phyloP scores from a whole-genome alignment of 1,140 invertebrate genomes.

The Brachionus plicatilis region DNA sequence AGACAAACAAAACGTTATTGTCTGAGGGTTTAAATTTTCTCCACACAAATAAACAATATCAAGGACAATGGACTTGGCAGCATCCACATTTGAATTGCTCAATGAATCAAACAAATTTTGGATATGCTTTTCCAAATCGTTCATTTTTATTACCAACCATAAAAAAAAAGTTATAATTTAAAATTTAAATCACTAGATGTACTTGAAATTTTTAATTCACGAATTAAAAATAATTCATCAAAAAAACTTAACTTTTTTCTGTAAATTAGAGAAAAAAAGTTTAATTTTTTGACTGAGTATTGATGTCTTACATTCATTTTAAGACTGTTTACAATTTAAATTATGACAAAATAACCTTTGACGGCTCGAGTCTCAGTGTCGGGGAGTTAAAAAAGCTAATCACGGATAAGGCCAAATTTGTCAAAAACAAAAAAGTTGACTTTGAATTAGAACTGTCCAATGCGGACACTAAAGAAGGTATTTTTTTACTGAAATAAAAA shows the following conservation, averaged over 20 bases:
- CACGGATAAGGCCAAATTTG: conserved; percentile 16
- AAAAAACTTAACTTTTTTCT: conserved; percentile 33
- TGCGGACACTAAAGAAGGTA: conserved; percentile 12
- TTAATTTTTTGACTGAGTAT: neutral
- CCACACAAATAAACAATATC: conserved; percentile 16
- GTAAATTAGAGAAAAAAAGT: neutral
- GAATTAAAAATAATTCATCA: neutral
- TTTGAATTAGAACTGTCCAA: conserved; percentile 29
- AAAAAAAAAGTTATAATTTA: neutral
- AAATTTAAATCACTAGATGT: neutral
- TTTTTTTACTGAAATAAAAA: neutral
- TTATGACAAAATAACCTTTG: conserved; percentile 38
- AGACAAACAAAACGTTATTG: conserved; percentile 48
- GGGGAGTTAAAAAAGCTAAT: conserved; percentile 26
- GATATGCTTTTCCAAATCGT: conserved; percentile 13
- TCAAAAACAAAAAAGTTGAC: conserved; percentile 19
- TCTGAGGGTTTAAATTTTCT: neutral
- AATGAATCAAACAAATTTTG: neutral
- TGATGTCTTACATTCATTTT: conserved; percentile 36
- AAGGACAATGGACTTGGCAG: neutral
- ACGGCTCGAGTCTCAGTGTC: conserved; percentile 8
- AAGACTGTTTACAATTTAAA: conserved; percentile 37
- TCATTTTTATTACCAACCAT: neutral
- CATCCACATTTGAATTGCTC: neutral
- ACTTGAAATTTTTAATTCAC: neutral